Conservation (phyloP, 2,888 invertebrate species). For the Mellilla xanthometata region DNA sequence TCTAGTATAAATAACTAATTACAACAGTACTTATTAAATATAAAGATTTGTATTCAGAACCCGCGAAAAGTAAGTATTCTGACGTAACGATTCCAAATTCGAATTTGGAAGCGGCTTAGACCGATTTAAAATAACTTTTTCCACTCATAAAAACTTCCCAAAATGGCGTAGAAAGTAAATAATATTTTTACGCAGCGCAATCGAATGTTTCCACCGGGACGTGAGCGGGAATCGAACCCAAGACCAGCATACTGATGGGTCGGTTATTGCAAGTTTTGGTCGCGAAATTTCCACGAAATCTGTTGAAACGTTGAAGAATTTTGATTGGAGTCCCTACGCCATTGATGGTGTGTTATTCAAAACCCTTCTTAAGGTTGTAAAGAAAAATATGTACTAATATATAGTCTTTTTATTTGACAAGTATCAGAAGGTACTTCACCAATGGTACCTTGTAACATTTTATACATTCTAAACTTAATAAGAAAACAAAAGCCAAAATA, state of each 20-base stretch:
- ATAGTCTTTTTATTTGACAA: too few relatives aligned
- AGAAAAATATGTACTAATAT: too few relatives aligned
- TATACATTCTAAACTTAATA: too few relatives aligned
- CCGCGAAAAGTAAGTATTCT: conserved; percentile 2
- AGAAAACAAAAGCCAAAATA: too few relatives aligned
- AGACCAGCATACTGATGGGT: conserved; percentile 66
- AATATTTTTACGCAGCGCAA: conserved; percentile 58
- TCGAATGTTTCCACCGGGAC: conserved; percentile 66
- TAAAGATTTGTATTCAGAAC: conserved; percentile 9
- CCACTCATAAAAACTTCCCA: conserved; percentile 48
- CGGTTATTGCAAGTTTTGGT: conserved; percentile 48
- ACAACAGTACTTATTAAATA: too few relatives aligned
- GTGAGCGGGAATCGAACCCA: conserved; percentile 62
- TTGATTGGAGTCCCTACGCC: conserved; percentile 5
- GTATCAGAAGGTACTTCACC: too few relatives aligned
- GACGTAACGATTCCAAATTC: conserved; percentile 9
- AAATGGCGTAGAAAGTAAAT: conserved; percentile 72
- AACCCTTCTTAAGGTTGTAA: too few relatives aligned
- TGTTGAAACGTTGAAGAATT: conserved; percentile 21
- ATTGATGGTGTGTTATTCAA: neutral
- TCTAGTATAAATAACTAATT: too few relatives aligned
- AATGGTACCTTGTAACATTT: too few relatives aligned
- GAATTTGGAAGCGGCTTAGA: conserved; percentile 12
- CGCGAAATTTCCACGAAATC: conserved; percentile 27
- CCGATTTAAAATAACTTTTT: conserved; percentile 44